These are phyloP conservation scores for Aproaerema taeniolella DNA, from an alignment of 2,888 invertebrate species.

Conservation along the genomic window DNA sequence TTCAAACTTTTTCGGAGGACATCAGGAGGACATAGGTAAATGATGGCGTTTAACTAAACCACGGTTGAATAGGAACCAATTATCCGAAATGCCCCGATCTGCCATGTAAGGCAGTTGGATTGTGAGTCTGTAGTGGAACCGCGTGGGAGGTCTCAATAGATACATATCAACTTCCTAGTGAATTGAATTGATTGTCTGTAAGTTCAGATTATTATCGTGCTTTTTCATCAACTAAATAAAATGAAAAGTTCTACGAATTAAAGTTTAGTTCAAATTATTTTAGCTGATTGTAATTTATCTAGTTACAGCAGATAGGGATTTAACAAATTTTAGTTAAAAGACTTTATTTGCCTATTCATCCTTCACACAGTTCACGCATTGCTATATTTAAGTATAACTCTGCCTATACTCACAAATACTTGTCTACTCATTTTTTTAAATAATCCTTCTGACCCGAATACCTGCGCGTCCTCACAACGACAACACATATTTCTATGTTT, in stretches of 20 bases:
- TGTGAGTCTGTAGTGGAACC: slow-evolving; percentile 26
- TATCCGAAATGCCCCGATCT: slow-evolving; percentile 38
- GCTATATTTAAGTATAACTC: too few species aligned
- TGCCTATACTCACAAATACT: too few species aligned
- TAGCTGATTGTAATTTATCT: too few species aligned
- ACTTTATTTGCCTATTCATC: too few species aligned
- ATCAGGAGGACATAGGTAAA: slow-evolving; percentile 1
- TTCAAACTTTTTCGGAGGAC: too few species aligned
- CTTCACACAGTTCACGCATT: too few species aligned
- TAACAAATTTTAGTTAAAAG: too few species aligned
- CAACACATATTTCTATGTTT: not conserved
- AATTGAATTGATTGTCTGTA: slow-evolving; percentile 36
- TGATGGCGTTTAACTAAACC: slow-evolving; percentile 21
- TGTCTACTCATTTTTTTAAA: slow-evolving; percentile 13
- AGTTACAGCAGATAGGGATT: too few species aligned
- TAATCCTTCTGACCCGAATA: slow-evolving; percentile 33
- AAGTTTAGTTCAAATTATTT: too few species aligned
- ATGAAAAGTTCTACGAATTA: too few species aligned
- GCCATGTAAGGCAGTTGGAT: slow-evolving; percentile 23
- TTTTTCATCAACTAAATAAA: slow-evolving; percentile 20
- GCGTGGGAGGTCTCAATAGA: slow-evolving; percentile 46
- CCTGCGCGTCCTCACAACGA: slow-evolving; percentile 24
- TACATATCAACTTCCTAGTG: slow-evolving; percentile 31
- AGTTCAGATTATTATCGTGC: slow-evolving; percentile 21
- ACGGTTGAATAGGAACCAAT: slow-evolving; percentile 37